Evolutionary conservation across 1,140 invertebrate genomes (phyloP).

Genomic region (Hermatobates lingyangjiaoensis): DNA sequence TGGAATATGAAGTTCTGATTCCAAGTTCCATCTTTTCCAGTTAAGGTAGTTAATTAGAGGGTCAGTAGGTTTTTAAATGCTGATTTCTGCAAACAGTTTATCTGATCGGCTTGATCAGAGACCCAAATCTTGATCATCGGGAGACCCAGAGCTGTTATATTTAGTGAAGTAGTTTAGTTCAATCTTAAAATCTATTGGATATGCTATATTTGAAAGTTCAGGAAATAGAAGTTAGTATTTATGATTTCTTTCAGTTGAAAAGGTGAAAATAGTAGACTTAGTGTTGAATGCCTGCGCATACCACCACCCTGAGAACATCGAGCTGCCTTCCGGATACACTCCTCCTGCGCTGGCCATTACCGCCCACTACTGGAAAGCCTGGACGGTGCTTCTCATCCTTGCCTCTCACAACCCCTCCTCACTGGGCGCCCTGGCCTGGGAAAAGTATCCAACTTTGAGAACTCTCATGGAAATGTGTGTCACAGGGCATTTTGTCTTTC

Average conservation of each 20-base stretch:
- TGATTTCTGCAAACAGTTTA: too few relatives aligned
- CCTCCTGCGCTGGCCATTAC: constrained; percentile 80
- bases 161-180: too few relatives aligned
- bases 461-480: constrained; percentile 94
- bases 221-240: too few relatives aligned
- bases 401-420: constrained; percentile 69
- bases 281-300: constrained; percentile 81
- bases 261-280: constrained; percentile 70
- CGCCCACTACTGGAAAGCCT: constrained; percentile 84
- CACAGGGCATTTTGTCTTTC: constrained; percentile 67
- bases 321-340: constrained; percentile 61
- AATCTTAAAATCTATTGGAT: too few relatives aligned
- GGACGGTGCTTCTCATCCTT: constrained; percentile 75
- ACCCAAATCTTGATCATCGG: too few relatives aligned
- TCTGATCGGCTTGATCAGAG: too few relatives aligned
- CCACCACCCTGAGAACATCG: constrained; percentile 81
- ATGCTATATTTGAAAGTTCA: too few relatives aligned
- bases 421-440: constrained; percentile 67
- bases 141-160: too few relatives aligned
- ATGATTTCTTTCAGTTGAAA: constrained; percentile 49
- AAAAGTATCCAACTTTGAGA: constrained; percentile 78
- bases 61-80: too few relatives aligned
- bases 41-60: too few relatives aligned
- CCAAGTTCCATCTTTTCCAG: too few relatives aligned
- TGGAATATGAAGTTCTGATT: too few relatives aligned